Percentiles rank a stretch among this genome's conserved stretches.
phyloP scores from a whole-genome alignment of 2,888 invertebrate species.

The Rotaria sp. region DNA sequence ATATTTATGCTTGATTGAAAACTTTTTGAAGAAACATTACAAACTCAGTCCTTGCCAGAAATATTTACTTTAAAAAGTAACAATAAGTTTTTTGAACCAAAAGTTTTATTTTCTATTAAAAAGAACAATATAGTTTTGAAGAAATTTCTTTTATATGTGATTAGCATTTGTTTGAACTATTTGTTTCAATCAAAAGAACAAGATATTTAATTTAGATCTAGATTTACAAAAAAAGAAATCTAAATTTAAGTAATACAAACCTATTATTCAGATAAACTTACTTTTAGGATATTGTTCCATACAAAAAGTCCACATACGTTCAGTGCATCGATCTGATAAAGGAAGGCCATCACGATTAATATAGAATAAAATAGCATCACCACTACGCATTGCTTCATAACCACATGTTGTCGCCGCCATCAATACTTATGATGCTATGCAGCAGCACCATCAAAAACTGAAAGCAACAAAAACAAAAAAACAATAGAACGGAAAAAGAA shows the following conservation, averaged over 20 bases:
- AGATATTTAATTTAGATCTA: not conserved
- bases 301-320: conserved; percentile 35
- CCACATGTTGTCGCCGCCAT: not conserved
- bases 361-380: conserved; percentile 15
- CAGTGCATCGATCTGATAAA: conserved; percentile 11
- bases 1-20: too few species aligned
- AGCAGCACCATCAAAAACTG: not conserved
- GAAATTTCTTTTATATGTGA: too few species aligned
- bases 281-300: conserved; percentile 31
- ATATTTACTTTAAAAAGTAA: too few species aligned
- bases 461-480: not conserved
- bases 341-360: conserved; percentile 35
- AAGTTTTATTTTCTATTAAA: too few species aligned
- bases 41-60: too few species aligned
- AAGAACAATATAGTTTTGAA: too few species aligned
- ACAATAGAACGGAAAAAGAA: conserved; percentile 45
- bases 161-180: too few species aligned
- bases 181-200: too few species aligned
- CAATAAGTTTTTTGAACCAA: too few species aligned
- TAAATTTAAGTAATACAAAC: too few species aligned
- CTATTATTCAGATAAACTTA: not conserved
- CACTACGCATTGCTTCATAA: not conserved
- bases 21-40: too few species aligned
- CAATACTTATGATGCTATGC: not conserved
- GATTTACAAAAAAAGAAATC: not conserved